Evolutionary conservation across 2,113 vertebrate genomes (phyloP).

Genomic region (Alethe diademata): DNA sequence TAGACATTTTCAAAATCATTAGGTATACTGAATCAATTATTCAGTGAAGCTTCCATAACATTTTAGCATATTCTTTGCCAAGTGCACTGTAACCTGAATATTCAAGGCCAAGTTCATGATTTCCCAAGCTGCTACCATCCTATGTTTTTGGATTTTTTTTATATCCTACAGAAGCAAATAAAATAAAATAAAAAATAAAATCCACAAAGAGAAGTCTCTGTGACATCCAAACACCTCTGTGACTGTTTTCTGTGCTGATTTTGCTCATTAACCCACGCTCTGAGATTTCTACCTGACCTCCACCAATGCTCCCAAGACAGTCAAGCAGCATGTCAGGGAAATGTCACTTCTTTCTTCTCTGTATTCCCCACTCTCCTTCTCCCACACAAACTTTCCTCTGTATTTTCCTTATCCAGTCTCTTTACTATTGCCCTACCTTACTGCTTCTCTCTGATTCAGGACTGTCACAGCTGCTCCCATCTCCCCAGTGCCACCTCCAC

Average conservation of each 20-base stretch:
- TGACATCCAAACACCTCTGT: neutral
- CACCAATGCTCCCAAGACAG: neutral
- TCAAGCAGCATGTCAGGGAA: neutral
- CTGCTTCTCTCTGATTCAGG: neutral
- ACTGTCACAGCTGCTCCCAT: neutral
- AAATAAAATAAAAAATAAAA: neutral
- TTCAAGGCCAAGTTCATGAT: neutral
- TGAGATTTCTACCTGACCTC: neutral
- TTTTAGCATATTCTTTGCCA: conserved; percentile 31
- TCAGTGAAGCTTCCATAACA: neutral
- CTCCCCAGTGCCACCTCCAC: neutral
- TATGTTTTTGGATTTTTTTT: neutral
- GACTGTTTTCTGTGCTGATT: neutral
- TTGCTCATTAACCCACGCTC: neutral
- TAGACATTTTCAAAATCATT: neutral
- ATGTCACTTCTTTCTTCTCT: neutral
- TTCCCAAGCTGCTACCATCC: neutral
- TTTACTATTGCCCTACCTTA: neutral
- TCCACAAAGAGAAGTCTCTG: neutral
- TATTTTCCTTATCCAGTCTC: neutral
- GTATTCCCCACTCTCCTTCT: neutral
- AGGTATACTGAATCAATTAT: neutral
- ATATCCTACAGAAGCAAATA: neutral
- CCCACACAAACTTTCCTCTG: neutral
- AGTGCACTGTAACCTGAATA: neutral